Base-by-base conservation (phyloP, 1,140 invertebrate species). In the Melitaea cinxia region DNA sequence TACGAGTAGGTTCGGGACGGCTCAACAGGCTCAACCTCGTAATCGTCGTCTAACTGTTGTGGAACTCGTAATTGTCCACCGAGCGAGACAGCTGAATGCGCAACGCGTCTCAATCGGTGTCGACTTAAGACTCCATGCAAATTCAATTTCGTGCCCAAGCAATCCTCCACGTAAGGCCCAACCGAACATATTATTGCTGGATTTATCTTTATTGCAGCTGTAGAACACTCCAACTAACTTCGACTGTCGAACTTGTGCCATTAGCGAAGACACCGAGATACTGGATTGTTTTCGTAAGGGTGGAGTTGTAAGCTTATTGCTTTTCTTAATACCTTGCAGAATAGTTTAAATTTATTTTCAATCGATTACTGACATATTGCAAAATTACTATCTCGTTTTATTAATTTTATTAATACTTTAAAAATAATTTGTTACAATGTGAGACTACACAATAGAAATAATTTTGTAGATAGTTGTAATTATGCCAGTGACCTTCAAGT, bases 171-270 rank as follows among this genome's bases (percentile, higher is more conserved):
- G 77, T 86, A 88, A 91, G 85, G 83, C 85, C 73, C 78, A 83
- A 79, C 86, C 73, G 78, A 83, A 79, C 83, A 83, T 89, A 83
- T 91, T 91, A 91, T 91, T 86, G 84, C 83, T 85, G 86, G 88
- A 91, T 91, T 91, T 91, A 91, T 91, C 83, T 91, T 91, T 91
- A 91, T 91, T 89, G 85, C 85, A 77, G 78, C 80, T 77, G 82
- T 86, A 85, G 80, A 88, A 85, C 85, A 88, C 81, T 89, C 82
- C 70, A 85, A 88, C 82, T 87, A 89, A 90, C 79, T 90, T 90
- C 83, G 86, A 83, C 85, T 88, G 88, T 89, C 86, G 88, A 90
- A 90, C 79, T 90, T 90, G 68, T 78, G 83, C 88, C 86, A 91
- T 91, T 91, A 91, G 86, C 77, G 86, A 91, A 89, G 83, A 91